Percentiles rank a stretch among this genome's conserved stretches.
Evolutionary conservation across 2,113 vertebrate species (phyloP).

Genomic region (Melanostigma gelatinosum): DNA sequence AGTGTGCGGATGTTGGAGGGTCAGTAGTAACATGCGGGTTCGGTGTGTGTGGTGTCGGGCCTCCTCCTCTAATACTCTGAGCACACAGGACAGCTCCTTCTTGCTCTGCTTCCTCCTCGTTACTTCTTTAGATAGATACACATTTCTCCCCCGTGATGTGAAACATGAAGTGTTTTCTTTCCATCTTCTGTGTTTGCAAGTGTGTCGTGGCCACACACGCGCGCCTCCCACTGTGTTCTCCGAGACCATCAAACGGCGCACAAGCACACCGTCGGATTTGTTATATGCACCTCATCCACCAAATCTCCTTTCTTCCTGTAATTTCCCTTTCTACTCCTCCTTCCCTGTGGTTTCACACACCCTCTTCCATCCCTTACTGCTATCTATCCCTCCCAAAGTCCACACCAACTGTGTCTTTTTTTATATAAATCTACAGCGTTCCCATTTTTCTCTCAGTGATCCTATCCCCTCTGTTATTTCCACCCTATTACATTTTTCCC

Average conservation of each 20-base stretch:
- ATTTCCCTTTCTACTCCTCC: not conserved
- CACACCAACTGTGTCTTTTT: slow-evolving; percentile 27
- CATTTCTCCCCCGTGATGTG: slow-evolving; percentile 6
- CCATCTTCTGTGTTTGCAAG: not conserved
- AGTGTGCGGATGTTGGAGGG: slow-evolving; percentile 28
- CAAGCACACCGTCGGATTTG: slow-evolving; percentile 15
- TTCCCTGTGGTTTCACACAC: not conserved
- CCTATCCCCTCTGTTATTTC: slow-evolving; percentile 13
- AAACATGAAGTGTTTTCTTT: slow-evolving; percentile 32
- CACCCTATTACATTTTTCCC: slow-evolving; percentile 38
- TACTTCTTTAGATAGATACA: slow-evolving; percentile 3
- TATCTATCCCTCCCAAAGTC: not conserved
- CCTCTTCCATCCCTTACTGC: slow-evolving; percentile 6
- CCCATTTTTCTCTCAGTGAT: slow-evolving; percentile 36
- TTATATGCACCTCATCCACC: slow-evolving; percentile 24
- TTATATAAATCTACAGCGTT: not conserved
- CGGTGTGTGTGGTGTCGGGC: slow-evolving; percentile 33
- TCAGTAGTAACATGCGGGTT: slow-evolving; percentile 24
- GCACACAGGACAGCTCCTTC: slow-evolving; percentile 56
- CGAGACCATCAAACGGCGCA: not conserved
- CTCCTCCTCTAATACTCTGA: slow-evolving; percentile 61
- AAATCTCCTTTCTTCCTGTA: not conserved
- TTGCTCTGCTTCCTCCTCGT: slow-evolving; percentile 38
- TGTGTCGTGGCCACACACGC: not conserved
- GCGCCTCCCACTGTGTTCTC: not conserved